Evolutionary conservation across 2,113 vertebrate species (phyloP).

Genomic region (Aramus guarauna): DNA sequence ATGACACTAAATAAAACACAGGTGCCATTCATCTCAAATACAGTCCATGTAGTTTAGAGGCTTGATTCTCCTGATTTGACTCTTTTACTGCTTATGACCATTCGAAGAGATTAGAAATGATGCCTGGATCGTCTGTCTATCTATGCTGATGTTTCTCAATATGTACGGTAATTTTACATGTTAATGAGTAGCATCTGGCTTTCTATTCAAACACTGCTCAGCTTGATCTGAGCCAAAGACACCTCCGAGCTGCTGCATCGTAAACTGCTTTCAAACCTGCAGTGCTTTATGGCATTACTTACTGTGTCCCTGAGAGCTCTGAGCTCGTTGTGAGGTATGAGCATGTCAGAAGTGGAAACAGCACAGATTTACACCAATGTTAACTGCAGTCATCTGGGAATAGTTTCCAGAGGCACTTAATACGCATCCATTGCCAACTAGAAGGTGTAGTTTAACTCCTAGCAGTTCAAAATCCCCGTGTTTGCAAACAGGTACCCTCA

Average conservation of each 20-base stretch:
- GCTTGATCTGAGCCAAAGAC: not conserved
- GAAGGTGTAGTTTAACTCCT: not conserved
- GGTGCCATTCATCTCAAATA: not conserved
- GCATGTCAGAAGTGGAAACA: not conserved
- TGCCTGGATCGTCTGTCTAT: accelerated
- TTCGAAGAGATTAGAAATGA: not conserved
- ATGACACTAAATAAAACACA: not conserved
- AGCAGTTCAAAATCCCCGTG: not conserved
- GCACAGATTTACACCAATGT: not conserved
- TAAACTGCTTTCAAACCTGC: not conserved
- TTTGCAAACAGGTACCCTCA: not conserved
- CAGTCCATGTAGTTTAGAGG: not conserved
- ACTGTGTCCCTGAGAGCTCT: not conserved
- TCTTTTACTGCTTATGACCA: not conserved
- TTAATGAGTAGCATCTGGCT: not conserved
- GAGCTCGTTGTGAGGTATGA: not conserved
- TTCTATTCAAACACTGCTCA: not conserved
- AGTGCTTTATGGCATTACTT: not conserved
- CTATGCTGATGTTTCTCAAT: not conserved
- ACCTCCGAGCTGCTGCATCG: not conserved
- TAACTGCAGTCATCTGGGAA: not conserved
- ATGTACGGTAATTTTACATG: not conserved
- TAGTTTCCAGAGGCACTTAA: not conserved
- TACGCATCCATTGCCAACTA: not conserved
- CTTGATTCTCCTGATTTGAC: not conserved